These are phyloP conservation scores for Lasioglossum figueresi DNA, from an alignment of 2,888 invertebrate genomes.

Conservation along the genomic window DNA sequence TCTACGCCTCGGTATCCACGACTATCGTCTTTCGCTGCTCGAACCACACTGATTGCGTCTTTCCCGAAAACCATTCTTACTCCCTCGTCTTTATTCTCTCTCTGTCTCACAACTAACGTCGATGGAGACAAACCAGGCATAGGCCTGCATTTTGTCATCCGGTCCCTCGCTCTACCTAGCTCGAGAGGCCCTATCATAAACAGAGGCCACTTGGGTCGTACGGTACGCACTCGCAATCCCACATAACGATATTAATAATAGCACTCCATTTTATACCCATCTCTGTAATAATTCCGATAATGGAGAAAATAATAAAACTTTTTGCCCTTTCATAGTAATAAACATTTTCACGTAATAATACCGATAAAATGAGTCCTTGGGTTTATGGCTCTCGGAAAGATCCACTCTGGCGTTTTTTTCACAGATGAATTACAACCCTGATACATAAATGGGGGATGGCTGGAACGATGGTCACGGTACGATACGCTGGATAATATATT, in stretches of 20 bases:
- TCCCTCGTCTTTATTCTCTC: too few species aligned
- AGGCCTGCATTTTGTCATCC: too few species aligned
- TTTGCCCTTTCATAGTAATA: background rate
- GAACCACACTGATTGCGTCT: too few species aligned
- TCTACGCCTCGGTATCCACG: too few species aligned
- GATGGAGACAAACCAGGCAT: too few species aligned
- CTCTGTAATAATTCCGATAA: background rate
- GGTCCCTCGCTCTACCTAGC: too few species aligned
- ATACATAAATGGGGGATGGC: background rate
- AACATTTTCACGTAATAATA: background rate
- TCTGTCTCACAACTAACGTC: too few species aligned
- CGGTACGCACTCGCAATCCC: too few species aligned
- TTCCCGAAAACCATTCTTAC: too few species aligned
- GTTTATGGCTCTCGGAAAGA: background rate
- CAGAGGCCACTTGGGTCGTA: too few species aligned
- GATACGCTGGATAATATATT: background rate
- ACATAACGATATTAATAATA: background rate
- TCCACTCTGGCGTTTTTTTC: background rate
- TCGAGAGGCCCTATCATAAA: too few species aligned
- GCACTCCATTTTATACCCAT: background rate
- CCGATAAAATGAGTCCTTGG: background rate
- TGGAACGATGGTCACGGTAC: background rate
- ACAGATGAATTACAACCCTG: background rate
- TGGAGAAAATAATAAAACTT: background rate
- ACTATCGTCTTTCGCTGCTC: too few species aligned